Conservation (phyloP, 2,113 vertebrate genomes). For the Cryptotis parvus region DNA sequence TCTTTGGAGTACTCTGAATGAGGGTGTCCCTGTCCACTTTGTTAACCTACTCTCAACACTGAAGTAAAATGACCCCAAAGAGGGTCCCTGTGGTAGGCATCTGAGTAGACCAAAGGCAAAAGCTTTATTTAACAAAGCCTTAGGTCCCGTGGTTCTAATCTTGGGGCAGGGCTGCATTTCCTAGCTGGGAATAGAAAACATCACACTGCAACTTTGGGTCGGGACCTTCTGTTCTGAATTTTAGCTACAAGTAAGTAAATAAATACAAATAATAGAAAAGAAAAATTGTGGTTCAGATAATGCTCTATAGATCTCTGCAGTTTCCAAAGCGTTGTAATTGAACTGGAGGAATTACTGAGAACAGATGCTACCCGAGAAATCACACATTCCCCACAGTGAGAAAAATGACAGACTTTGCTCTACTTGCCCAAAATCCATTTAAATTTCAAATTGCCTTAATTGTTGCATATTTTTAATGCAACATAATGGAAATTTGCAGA, state of each 20-base stretch:
- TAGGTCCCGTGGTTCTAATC: background rate
- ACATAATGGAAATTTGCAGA: slow-evolving; percentile 83
- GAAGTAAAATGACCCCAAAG: background rate
- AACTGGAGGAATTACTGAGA: slow-evolving; percentile 85
- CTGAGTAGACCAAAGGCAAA: background rate
- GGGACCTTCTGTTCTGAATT: slow-evolving; percentile 9
- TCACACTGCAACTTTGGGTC: slow-evolving; percentile 40
- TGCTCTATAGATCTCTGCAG: slow-evolving; percentile 62
- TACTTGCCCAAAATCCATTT: slow-evolving; percentile 84
- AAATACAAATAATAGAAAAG: background rate
- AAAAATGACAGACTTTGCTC: slow-evolving; percentile 85
- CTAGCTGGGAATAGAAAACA: slow-evolving; percentile 10
- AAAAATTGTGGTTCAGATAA: slow-evolving; percentile 80
- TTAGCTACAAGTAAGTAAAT: background rate
- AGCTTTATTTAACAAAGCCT: background rate
- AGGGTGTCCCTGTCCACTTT: background rate
- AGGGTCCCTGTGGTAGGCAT: background rate
- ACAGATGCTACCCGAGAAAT: slow-evolving; percentile 86
- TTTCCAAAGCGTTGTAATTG: slow-evolving; percentile 84
- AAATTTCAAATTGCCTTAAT: slow-evolving; percentile 86
- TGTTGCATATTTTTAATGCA: slow-evolving; percentile 76
- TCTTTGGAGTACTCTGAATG: background rate
- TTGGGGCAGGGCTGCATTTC: background rate
- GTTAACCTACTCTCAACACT: background rate
- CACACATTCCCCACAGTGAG: slow-evolving; percentile 84